Conservation (phyloP, 2,888 invertebrate genomes). For the Leucania comma region DNA sequence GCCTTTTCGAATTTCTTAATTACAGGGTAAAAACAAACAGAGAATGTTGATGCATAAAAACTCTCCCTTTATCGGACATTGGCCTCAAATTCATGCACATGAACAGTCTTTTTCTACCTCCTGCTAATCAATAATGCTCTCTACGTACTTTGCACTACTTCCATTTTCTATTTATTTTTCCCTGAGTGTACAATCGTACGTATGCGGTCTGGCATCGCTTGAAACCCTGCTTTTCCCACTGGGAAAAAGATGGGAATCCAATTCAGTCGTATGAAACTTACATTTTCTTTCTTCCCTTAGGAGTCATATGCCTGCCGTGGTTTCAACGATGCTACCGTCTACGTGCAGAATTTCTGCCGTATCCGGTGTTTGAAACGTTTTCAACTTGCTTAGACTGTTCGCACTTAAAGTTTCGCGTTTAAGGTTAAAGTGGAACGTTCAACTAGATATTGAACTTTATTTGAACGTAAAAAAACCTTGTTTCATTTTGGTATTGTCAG, state of each 20-base stretch:
- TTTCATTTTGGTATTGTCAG: background rate
- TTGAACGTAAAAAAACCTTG: no score
- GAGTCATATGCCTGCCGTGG: constrained; percentile 47
- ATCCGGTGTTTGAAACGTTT: constrained; percentile 20
- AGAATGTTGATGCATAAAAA: background rate
- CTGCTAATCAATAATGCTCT: constrained; percentile 9
- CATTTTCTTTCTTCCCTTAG: constrained; percentile 49
- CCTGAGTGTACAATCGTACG: constrained; percentile 17
- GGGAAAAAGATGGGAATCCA: constrained; percentile 40
- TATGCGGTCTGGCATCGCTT: constrained; percentile 18
- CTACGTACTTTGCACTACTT: constrained; percentile 19
- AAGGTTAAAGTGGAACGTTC: background rate
- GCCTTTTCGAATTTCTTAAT: no score
- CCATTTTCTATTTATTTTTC: constrained; percentile 12
- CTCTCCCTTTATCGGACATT: background rate
- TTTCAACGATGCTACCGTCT: constrained; percentile 38
- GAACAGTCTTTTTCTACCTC: background rate
- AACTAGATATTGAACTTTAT: background rate
- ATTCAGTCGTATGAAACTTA: constrained; percentile 57
- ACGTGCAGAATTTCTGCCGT: constrained; percentile 26
- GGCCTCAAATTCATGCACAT: background rate
- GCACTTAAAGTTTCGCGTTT: constrained; percentile 1
- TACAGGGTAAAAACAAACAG: background rate
- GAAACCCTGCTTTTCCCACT: constrained; percentile 28
- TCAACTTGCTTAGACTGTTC: constrained; percentile 11